A percentile compares a stretch with the other conserved stretches of the same genome.
These are phyloP conservation scores for Hapalemur alaotrensis DNA, from an alignment of 2,797 vertebrate species.

Conservation along the genomic window DNA sequence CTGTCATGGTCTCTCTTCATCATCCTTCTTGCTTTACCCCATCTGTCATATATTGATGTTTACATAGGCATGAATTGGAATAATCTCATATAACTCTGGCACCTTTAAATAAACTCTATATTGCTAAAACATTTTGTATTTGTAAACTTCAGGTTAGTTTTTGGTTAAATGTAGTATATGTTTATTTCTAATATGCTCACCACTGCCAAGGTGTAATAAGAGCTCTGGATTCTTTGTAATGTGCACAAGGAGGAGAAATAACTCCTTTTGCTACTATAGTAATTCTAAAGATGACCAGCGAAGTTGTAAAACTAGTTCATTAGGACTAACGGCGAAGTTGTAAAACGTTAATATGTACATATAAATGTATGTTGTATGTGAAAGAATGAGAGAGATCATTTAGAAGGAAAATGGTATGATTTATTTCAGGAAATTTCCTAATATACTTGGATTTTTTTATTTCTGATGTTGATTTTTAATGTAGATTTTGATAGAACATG, in stretches of 20 bases:
- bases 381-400: not conserved
- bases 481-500: conserved; percentile 2
- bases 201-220: not conserved
- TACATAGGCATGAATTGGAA: conserved; percentile 12
- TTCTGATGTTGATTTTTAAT: not conserved
- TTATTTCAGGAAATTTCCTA: not conserved
- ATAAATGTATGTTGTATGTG: not conserved
- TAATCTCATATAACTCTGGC: not conserved
- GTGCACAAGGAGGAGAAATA: not conserved
- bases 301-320: not conserved
- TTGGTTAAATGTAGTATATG: not conserved
- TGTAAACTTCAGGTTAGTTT: not conserved
- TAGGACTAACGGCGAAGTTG: not conserved
- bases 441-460: not conserved
- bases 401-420: not conserved
- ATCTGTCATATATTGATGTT: not conserved
- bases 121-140: conserved; percentile 22
- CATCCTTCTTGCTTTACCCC: not conserved
- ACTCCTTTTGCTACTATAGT: not conserved
- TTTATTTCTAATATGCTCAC: conserved; percentile 28
- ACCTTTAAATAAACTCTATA: conserved; percentile 38
- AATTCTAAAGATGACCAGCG: not conserved
- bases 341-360: not conserved
- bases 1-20: not conserved
- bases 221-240: not conserved